Evolutionary conservation across 1,140 invertebrate species (phyloP).

Genomic region (Eurosta solidaginis): DNA sequence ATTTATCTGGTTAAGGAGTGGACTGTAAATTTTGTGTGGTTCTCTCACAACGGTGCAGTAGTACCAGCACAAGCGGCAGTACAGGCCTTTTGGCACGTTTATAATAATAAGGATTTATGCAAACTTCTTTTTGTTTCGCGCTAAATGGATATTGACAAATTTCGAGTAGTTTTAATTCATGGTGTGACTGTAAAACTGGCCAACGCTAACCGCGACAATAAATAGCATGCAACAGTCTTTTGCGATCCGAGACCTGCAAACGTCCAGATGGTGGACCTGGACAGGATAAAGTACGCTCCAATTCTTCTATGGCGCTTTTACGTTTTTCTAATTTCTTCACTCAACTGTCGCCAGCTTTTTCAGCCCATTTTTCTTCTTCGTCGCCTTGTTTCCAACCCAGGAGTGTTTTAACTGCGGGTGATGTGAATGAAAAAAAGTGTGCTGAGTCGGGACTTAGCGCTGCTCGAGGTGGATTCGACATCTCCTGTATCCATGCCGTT

Average conservation of each 20-base stretch:
- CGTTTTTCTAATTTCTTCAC: constrained; percentile 97
- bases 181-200: constrained; percentile 97
- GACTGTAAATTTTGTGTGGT: too few relatives aligned
- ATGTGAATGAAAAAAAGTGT: constrained; percentile 95
- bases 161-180: constrained; percentile 93
- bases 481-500: constrained; percentile 78
- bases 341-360: constrained; percentile 97
- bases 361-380: constrained; percentile 99
- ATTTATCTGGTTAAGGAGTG: too few relatives aligned
- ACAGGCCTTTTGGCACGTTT: constrained; percentile 93
- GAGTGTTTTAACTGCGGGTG: constrained; percentile 94
- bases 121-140: constrained; percentile 97
- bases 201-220: constrained; percentile 98
- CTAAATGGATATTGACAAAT: constrained; percentile 94
- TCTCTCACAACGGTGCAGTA: too few relatives aligned
- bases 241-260: constrained; percentile 87
- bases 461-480: constrained; percentile 79
- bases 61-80: constrained; percentile 92
- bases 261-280: constrained; percentile 94
- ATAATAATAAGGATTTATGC: constrained; percentile 99
- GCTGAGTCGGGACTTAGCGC: constrained; percentile 86
- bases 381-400: constrained; percentile 98
- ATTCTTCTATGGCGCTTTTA: constrained; percentile 95
- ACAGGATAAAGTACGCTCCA: constrained; percentile 91
- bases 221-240: constrained; percentile 96